A percentile compares a stretch with the other conserved stretches of the same genome.
Evolutionary conservation across 2,888 invertebrate species (phyloP).

Genomic region (Amblyteles armatorius): DNA sequence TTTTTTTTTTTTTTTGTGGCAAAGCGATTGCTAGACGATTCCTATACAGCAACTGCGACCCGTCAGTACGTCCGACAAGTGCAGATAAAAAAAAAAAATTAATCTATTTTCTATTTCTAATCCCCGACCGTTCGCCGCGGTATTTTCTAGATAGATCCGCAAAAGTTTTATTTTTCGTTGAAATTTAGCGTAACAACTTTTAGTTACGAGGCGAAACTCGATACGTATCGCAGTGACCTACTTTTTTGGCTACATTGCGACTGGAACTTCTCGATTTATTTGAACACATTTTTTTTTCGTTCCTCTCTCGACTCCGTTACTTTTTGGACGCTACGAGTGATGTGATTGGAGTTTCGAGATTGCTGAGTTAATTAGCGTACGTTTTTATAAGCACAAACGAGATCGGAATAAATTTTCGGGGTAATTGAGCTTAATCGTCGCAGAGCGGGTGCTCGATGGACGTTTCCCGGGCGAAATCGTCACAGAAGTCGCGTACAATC

Average conservation of each 20-base stretch:
- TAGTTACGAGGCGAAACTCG: not conserved
- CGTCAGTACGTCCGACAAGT: not conserved
- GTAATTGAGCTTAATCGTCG: not conserved
- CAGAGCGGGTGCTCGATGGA: not conserved
- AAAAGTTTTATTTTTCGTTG: too few relatives aligned
- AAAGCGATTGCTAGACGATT: not conserved
- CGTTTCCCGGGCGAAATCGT: not conserved
- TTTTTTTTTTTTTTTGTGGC: not conserved
- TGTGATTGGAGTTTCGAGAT: not conserved
- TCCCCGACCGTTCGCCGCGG: not conserved
- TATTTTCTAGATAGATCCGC: not conserved
- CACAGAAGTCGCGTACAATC: not conserved
- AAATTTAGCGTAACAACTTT: not conserved
- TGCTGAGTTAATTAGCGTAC: slow-evolving; percentile 2
- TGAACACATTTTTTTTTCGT: not conserved
- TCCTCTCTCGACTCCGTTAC: not conserved
- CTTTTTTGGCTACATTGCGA: not conserved
- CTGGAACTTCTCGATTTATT: not conserved
- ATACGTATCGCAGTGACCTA: not conserved
- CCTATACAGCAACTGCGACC: not conserved
- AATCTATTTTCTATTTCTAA: not conserved
- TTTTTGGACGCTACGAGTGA: not conserved
- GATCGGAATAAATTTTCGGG: slow-evolving; percentile 2
- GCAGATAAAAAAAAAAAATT: not conserved
- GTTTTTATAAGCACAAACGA: not conserved